These are phyloP conservation scores for Poeciliopsis infans DNA, from an alignment of 2,797 vertebrate genomes.

Conservation along the genomic window DNA sequence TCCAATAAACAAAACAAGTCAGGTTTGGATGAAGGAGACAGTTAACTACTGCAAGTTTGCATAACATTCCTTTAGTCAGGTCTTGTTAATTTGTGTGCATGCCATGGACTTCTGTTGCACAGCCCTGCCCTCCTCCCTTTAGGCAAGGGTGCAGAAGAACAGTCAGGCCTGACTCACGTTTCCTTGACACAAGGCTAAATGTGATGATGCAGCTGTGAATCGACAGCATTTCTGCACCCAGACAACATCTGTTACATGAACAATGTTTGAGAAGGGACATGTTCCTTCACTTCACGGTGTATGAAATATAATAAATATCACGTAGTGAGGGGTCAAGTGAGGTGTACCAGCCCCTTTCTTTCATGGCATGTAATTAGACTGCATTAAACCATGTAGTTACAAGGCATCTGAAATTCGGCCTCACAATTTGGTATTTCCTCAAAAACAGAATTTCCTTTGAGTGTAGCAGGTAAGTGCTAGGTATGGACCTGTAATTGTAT, in stretches of 20 bases:
- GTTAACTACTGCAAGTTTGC: constrained; percentile 26
- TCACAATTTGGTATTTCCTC: constrained; percentile 67
- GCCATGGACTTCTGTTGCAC: constrained; percentile 25
- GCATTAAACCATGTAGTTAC: constrained; percentile 54
- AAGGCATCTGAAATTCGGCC: constrained; percentile 39
- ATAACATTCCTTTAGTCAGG: constrained; percentile 36
- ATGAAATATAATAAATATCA: constrained; percentile 18
- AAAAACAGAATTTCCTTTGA: constrained; percentile 68
- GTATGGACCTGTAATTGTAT: constrained; percentile 69
- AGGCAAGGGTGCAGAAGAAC: constrained; percentile 57
- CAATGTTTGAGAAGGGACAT: constrained; percentile 2
- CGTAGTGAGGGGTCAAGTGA: constrained; percentile 29
- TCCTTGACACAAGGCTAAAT: constrained; percentile 16
- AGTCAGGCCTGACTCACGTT: constrained; percentile 64
- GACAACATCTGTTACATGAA: constrained; percentile 60
- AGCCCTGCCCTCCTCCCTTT: constrained; percentile 35
- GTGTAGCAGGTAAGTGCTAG: constrained; percentile 65
- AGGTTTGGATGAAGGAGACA: constrained; percentile 24
- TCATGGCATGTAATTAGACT: constrained; percentile 53
- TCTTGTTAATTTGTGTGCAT: constrained; percentile 16
- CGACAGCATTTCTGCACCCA: constrained; percentile 38
- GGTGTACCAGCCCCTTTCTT: constrained; percentile 25
- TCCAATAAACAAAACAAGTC: constrained; percentile 18
- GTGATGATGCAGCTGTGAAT: constrained; percentile 65
- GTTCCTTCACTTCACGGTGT: constrained; percentile 6